Base-by-base conservation (phyloP, 1,140 invertebrate species). In the Drosophila watanabei region DNA sequence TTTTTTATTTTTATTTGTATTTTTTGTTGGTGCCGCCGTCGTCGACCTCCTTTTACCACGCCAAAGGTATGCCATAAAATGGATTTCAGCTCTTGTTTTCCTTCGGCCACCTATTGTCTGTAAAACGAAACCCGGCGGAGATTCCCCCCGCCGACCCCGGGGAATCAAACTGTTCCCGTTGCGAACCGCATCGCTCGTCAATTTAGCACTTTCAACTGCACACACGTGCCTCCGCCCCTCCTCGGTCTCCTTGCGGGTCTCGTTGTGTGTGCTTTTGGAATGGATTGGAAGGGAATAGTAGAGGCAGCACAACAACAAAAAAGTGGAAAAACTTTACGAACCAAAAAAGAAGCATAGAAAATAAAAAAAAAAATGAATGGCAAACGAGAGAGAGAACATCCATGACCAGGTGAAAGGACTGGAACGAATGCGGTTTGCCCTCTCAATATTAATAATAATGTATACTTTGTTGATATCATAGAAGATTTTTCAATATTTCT, bases 41-140 rank as follows among this genome's bases (percentile, higher is more conserved):
- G 51, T 11, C 52, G 52, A 20, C 54, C 54, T 56, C 20, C 35
- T 39, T 57, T 56, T 56, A 24, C 54, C 69, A 63, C 73, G 46
- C 49, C 77, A 70, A 66, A 77, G 84, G 84, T 83, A 80, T 72
- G 64, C 76, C 71, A 83, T 82, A 82, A 82, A 82, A 87, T 80
- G 79, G 80, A 80, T 76, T 57, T 73, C 66, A 72, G 52, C 75
- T 63, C 65, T 71, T 75, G 68, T 73, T 60, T 73, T 43, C 32
- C 39, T 43, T 73, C 18, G 39, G 62, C 41, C 77, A 83, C 72
- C 85, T 63, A 73, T 83, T 87, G 80, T 88, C 61, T 88, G 84
- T 80, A 77, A 87, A 88, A 65, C 59, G 59, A 86, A 75, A 82
- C 75, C 82, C 52, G 33, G 0, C 35, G 35, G 35, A 18, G 52